Conservation (phyloP, 2,888 invertebrate genomes). For the Trisateles emortualis region DNA sequence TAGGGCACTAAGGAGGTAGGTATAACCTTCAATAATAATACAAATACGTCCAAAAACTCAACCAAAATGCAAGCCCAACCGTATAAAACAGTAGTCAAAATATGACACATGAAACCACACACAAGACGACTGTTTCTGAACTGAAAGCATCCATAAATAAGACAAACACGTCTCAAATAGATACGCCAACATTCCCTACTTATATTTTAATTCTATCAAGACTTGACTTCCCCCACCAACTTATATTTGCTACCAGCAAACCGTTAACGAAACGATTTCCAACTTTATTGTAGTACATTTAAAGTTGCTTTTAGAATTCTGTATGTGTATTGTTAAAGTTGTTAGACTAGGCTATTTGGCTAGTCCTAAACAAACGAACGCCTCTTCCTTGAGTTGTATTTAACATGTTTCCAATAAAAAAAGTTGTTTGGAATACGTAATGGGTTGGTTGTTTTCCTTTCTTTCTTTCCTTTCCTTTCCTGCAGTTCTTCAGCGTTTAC, state of each 20-base stretch:
- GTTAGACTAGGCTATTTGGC: conserved; percentile 52
- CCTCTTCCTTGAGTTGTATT: conserved; percentile 63
- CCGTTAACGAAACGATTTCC: neutral
- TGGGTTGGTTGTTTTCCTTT: conserved; percentile 64
- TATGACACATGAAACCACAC: conserved; percentile 24
- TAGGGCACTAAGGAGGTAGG: too few species aligned
- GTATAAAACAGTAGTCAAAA: neutral
- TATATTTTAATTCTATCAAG: conserved; percentile 63
- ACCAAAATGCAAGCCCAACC: neutral
- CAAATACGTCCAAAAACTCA: neutral
- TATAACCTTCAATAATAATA: too few species aligned
- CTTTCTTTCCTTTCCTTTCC: conserved; percentile 55
- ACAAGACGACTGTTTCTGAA: conserved; percentile 22
- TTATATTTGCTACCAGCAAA: conserved; percentile 10
- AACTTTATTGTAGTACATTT: neutral
- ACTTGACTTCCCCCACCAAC: conserved; percentile 37
- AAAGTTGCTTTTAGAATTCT: conserved; percentile 1
- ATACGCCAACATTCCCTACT: conserved; percentile 46
- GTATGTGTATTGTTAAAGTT: conserved; percentile 18
- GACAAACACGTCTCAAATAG: conserved; percentile 48
- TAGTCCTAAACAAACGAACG: conserved; percentile 66
- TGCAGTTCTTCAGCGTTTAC: conserved; percentile 37
- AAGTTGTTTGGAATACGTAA: conserved; percentile 70
- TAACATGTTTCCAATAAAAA: conserved; percentile 72
- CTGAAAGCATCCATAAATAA: conserved; percentile 44